Conservation (phyloP, 2,888 invertebrate species). For the Campaea margaritaria region DNA sequence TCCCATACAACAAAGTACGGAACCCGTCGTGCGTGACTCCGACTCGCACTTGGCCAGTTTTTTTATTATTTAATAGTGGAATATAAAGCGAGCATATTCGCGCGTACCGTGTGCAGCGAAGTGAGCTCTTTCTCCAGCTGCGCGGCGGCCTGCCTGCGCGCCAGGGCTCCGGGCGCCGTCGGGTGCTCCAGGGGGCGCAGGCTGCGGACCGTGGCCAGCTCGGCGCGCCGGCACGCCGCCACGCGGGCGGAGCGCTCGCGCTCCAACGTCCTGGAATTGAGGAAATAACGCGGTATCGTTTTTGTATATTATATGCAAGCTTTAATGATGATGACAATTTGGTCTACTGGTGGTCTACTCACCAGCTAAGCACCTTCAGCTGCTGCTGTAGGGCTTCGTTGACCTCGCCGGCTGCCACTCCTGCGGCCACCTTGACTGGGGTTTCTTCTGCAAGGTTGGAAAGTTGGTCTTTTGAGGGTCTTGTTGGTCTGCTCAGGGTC, state of each 20-base stretch:
- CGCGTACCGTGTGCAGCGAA: constrained; percentile 64
- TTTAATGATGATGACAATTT: too few species aligned
- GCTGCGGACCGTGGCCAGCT: constrained; percentile 57
- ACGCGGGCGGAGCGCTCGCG: constrained; percentile 73
- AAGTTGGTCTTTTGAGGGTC: not conserved
- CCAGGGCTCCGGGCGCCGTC: constrained; percentile 54
- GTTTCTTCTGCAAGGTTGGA: constrained; percentile 62
- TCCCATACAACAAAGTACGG: too few species aligned
- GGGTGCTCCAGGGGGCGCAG: constrained; percentile 73
- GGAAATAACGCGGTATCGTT: too few species aligned
- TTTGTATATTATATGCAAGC: too few species aligned
- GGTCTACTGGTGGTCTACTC: constrained; percentile 45
- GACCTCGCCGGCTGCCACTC: constrained; percentile 70
- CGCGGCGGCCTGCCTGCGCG: constrained; percentile 62
- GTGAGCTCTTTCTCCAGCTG: constrained; percentile 61
- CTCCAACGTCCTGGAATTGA: constrained; percentile 67
- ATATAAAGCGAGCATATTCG: too few species aligned
- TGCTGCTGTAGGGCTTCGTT: constrained; percentile 79
- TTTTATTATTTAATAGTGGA: too few species aligned
- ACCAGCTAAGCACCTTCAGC: constrained; percentile 78
- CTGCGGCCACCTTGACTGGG: constrained; percentile 83
- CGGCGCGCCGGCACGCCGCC: constrained; percentile 66
- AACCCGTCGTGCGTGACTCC: too few species aligned
- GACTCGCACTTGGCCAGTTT: too few species aligned
- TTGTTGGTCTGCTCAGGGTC: not conserved